Evolutionary conservation across 2,797 vertebrate species (phyloP).

Genomic region (Sphenodon punctatus): DNA sequence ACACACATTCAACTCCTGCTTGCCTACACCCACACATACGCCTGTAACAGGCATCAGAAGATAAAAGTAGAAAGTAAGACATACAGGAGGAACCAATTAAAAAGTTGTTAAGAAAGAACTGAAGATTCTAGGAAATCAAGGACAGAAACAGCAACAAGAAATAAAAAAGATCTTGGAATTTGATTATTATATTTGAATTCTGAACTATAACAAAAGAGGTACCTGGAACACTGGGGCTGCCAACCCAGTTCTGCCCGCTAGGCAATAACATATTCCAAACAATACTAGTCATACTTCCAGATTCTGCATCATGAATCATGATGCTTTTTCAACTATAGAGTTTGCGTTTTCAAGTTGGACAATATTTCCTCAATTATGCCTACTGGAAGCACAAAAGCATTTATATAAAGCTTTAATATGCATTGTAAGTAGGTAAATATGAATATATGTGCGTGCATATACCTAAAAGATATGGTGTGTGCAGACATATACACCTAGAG

Average conservation of each 20-base stretch:
- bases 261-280: neutral
- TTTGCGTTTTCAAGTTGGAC: neutral
- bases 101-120: neutral
- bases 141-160: neutral
- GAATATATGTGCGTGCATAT: too few relatives aligned
- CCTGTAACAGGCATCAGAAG: neutral
- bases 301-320: neutral
- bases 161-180: neutral
- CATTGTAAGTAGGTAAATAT: neutral
- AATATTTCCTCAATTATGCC: neutral
- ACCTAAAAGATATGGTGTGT: too few relatives aligned
- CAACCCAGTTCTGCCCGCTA: neutral
- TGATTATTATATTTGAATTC: neutral
- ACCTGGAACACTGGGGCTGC: neutral
- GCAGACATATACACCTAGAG: too few relatives aligned
- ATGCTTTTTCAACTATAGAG: neutral
- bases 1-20: neutral
- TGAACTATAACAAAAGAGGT: neutral
- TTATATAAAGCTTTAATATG: neutral
- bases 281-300: neutral
- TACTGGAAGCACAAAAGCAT: neutral
- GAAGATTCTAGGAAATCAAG: neutral
- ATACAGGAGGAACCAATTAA: neutral
- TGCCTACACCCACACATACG: neutral
- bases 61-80: neutral